phyloP scores from a whole-genome alignment of 1,140 invertebrate genomes.

The Halesus radiatus region DNA sequence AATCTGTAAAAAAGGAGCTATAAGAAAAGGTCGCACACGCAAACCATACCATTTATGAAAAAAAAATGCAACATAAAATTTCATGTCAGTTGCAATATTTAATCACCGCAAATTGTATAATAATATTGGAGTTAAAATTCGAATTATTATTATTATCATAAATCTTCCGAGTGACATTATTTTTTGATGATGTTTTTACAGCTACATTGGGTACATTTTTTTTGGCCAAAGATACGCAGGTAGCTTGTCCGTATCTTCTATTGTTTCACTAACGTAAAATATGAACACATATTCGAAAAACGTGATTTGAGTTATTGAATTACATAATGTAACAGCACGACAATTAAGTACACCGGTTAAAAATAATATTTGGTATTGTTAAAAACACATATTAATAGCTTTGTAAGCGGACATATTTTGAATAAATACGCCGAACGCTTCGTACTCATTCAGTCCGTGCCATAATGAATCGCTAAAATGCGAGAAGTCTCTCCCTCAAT shows the following conservation, averaged over 20 bases:
- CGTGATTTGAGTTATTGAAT: conserved; percentile 29
- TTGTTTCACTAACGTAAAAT: conserved; percentile 16
- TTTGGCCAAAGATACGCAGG: neutral
- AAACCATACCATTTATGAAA: neutral
- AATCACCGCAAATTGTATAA: no score
- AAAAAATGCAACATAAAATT: neutral
- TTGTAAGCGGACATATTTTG: neutral
- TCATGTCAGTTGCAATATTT: no score
- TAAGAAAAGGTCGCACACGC: neutral
- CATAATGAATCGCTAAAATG: conserved; percentile 52
- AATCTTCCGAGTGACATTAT: no score
- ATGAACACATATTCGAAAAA: conserved; percentile 15
- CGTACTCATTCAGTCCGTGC: conserved; percentile 13
- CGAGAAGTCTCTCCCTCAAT: conserved; percentile 69
- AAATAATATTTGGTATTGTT: neutral
- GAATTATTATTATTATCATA: no score
- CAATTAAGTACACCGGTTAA: neutral
- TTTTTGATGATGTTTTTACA: no score
- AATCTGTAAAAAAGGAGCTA: no score
- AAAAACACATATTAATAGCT: neutral
- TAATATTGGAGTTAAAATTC: no score
- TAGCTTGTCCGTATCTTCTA: neutral
- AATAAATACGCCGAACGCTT: conserved; percentile 12
- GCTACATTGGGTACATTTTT: neutral
- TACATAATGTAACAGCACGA: conserved; percentile 30